Conservation (phyloP, 2,888 invertebrate species). For the Leuctra nigra region DNA sequence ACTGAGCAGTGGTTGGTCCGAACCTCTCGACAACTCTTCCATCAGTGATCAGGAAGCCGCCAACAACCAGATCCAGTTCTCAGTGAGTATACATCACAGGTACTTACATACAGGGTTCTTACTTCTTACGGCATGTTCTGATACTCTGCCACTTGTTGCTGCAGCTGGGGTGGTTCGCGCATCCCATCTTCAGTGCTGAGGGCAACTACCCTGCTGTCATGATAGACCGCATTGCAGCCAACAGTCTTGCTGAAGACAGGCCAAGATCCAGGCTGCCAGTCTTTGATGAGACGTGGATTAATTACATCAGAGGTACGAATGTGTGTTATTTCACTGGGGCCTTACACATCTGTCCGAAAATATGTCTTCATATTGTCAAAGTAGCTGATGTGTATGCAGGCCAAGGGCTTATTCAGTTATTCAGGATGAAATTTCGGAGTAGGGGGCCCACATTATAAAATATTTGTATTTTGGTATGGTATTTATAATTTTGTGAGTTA, state of each 20-base stretch:
- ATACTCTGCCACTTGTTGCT: too few relatives aligned
- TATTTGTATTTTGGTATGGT: too few relatives aligned
- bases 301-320: constrained; percentile 40
- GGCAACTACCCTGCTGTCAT: constrained; percentile 49
- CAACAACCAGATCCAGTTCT: constrained; percentile 27
- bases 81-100: too few relatives aligned
- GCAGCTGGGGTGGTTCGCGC: constrained; percentile 42
- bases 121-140: constrained; percentile 29
- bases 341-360: too few relatives aligned
- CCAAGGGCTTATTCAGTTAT: too few relatives aligned
- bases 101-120: not conserved
- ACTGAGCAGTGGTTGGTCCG: constrained; percentile 25
- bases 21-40: constrained; percentile 31
- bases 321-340: not conserved
- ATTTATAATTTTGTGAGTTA: too few relatives aligned
- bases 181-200: constrained; percentile 43
- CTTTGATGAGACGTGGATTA: constrained; percentile 49
- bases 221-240: constrained; percentile 40
- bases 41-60: constrained; percentile 28
- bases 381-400: too few relatives aligned
- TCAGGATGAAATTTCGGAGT: too few relatives aligned
- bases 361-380: too few relatives aligned
- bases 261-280: constrained; percentile 42
- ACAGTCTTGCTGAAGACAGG: constrained; percentile 42
- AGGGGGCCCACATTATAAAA: too few relatives aligned